Base-by-base conservation (phyloP, 2,113 vertebrate genomes). In the Strigops habroptila region DNA sequence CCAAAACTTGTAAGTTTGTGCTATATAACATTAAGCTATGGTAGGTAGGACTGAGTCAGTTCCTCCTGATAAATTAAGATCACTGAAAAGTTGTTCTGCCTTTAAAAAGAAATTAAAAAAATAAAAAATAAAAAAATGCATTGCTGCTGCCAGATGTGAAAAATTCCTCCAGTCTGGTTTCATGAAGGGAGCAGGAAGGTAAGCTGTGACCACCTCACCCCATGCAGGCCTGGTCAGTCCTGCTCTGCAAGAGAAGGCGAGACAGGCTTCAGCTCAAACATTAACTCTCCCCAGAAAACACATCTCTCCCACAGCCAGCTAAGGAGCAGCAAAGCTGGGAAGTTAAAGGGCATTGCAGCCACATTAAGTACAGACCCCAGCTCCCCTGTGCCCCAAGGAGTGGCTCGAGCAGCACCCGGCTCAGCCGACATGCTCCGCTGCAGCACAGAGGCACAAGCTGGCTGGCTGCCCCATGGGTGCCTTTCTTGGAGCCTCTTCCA, bases 401-500 rank as follows among this genome's bases (percentile, higher is more conserved):
- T 3, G 3, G 67, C 25, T 64, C 31, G 73, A 77, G 76, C 60
- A 69, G 89, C 24, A 51, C 49, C 7, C 49, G 25, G 49, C 49
- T 25, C 8, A 5, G 82, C 41, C 9, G 30, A 64, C 22, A 31
- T 53, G 90, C 86, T 35, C 59, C 46, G 18, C 73, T 24, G 78
- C 57, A 57, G 49, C 49, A 8, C 24, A 46, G 18, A 46, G 44
- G 44, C 44, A 46, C 44, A 8, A 41, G 86, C 88, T 93, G 93
- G 92, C 92, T 57, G 81, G 35, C 71, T 0, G 88, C 95, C 94
- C 77, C 93, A 93, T 65, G 79, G 78, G 91, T 93, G 96, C 86
- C 94, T 93, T 91, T 96, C 86, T 41, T 79, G 88, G 80, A 92
- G 86, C 85, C 65, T 83, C 82, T 57, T 94, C 67, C 91, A 96